A percentile compares a stretch with the other conserved stretches of the same genome.
These are phyloP conservation scores for Neofelis nebulosa DNA, from an alignment of 2,113 vertebrate genomes.

Conservation along the genomic window DNA sequence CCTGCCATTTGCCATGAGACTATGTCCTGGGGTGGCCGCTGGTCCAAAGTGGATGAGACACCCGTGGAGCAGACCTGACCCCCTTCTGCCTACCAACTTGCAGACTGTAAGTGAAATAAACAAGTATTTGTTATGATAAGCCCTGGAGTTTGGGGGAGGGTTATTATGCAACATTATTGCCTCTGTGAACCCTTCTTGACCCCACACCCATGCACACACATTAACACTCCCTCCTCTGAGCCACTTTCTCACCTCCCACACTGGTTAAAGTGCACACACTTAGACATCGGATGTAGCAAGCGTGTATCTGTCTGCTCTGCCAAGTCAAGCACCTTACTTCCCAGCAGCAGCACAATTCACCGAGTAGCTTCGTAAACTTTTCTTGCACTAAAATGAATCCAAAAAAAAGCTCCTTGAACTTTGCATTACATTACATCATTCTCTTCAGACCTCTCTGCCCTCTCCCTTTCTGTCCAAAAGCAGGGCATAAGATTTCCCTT, in stretches of 20 bases:
- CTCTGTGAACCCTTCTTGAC: not conserved
- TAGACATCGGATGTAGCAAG: no score
- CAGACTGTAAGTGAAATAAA: not conserved
- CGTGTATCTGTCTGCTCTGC: fast-evolving
- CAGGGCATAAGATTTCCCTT: not conserved
- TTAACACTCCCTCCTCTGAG: not conserved
- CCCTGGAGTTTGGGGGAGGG: not conserved
- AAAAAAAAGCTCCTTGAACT: not conserved
- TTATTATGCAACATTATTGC: not conserved
- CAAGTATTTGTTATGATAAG: not conserved
- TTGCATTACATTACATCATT: not conserved
- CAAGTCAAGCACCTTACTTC: not conserved
- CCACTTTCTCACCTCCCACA: not conserved
- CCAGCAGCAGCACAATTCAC: no score
- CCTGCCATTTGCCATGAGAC: not conserved
- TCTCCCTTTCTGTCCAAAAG: not conserved
- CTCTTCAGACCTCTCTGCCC: not conserved
- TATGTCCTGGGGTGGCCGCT: not conserved
- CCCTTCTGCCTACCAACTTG: not conserved
- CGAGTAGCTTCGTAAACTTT: not conserved
- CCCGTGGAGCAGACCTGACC: not conserved
- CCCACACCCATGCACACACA: not conserved
- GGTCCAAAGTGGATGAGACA: not conserved
- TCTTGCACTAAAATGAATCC: not conserved
- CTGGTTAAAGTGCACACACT: not conserved